phyloP scores from a whole-genome alignment of 2,113 vertebrate species.

The Saccopteryx bilineata region DNA sequence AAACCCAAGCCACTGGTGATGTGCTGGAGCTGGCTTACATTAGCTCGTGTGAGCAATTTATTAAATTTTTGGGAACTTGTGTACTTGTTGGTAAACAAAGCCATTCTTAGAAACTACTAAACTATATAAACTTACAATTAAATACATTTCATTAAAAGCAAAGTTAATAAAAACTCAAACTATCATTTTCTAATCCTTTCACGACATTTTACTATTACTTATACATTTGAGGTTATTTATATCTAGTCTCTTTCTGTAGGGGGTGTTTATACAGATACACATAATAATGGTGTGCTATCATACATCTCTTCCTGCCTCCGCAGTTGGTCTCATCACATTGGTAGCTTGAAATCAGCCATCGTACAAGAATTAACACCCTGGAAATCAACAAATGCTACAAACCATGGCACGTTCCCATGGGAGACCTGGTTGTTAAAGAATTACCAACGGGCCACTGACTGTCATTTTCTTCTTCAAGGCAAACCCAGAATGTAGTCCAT shows the following conservation, averaged over 20 bases:
- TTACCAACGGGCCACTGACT: not conserved
- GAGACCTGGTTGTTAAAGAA: not conserved
- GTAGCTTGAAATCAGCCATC: not conserved
- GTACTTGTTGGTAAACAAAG: not conserved
- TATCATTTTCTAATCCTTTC: conserved; percentile 9
- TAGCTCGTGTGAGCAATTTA: not conserved
- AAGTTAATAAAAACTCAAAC: not conserved
- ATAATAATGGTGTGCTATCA: not conserved
- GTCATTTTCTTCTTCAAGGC: not conserved
- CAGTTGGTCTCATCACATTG: not conserved
- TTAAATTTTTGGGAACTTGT: conserved; percentile 12
- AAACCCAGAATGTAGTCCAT: not conserved
- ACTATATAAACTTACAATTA: not conserved
- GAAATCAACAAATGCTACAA: not conserved
- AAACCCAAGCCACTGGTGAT: not conserved
- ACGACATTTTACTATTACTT: not conserved
- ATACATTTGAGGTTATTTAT: not conserved
- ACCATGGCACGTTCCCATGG: not conserved
- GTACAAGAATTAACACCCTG: not conserved
- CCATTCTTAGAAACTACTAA: conserved; percentile 12
- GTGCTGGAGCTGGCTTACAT: not conserved
- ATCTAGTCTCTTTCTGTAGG: not conserved
- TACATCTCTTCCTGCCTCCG: not conserved
- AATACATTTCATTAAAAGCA: not conserved
- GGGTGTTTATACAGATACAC: not conserved